Evolutionary conservation across 2,797 vertebrate genomes (phyloP).

Genomic region (Coilia nasus): DNA sequence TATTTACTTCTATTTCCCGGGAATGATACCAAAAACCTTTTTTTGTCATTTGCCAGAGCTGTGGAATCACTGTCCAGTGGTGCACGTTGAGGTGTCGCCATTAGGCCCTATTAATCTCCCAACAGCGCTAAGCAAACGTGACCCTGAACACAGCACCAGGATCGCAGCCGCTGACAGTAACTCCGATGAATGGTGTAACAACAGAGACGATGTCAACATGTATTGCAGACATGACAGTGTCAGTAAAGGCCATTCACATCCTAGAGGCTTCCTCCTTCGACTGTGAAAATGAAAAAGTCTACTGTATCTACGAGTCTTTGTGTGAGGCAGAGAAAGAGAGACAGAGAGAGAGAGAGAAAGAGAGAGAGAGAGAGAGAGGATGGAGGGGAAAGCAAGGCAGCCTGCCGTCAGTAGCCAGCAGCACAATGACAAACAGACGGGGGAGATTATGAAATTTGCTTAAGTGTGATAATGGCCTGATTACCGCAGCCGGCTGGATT

Average conservation of each 20-base stretch:
- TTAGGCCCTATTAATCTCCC: not conserved
- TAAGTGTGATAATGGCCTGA: slow-evolving; percentile 97
- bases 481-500: slow-evolving; percentile 81
- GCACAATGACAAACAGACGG: slow-evolving; percentile 85
- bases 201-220: not conserved
- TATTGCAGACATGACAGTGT: slow-evolving; percentile 7
- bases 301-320: too few relatives aligned
- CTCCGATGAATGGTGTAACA: not conserved
- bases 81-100: not conserved
- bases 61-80: not conserved
- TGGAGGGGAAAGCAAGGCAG: not conserved
- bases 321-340: not conserved
- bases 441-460: slow-evolving; percentile 95
- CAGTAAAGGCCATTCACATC: slow-evolving; percentile 11
- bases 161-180: not conserved
- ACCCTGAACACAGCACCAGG: not conserved
- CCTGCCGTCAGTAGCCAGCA: slow-evolving; percentile 62
- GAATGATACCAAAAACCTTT: slow-evolving; percentile 1
- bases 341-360: not conserved
- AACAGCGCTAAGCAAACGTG: not conserved
- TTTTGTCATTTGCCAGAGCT: not conserved
- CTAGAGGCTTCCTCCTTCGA: not conserved
- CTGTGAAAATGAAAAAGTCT: not conserved
- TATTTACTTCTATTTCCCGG: not conserved
- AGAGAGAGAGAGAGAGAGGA: not conserved